Evolutionary conservation across 2,888 invertebrate species (phyloP).

Genomic region (Philhelius pedissequus): DNA sequence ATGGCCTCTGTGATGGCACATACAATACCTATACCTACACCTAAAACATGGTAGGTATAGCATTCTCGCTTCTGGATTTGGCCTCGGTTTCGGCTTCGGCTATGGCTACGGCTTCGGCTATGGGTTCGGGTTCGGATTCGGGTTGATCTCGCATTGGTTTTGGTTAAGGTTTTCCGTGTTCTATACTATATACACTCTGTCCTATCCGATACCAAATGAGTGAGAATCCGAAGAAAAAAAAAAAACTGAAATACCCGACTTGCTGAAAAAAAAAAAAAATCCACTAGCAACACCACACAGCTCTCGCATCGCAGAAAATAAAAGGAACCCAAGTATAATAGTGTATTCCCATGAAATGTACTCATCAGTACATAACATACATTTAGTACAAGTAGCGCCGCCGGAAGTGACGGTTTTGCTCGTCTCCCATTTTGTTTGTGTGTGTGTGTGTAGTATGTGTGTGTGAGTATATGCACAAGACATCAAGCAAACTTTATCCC

Average conservation of each 20-base stretch:
- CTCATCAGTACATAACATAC: conserved; percentile 70
- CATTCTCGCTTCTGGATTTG: conserved; percentile 50
- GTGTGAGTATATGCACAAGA: background rate
- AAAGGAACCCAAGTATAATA: conserved; percentile 67
- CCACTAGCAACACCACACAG: conserved; percentile 56
- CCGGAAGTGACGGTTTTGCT: conserved; percentile 79
- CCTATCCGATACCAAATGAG: conserved; percentile 61
- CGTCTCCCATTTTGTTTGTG: conserved; percentile 60
- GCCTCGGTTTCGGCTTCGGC: background rate
- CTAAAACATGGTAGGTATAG: conserved; percentile 31
- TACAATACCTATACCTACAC: conserved; percentile 19
- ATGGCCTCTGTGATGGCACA: conserved; percentile 55
- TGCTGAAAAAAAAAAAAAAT: conserved; percentile 31
- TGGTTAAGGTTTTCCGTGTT: conserved; percentile 60
- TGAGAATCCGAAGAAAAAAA: conserved; percentile 40
- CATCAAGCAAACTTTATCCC: conserved; percentile 53
- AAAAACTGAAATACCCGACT: conserved; percentile 29
- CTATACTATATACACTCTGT: conserved; percentile 50
- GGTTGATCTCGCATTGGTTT: conserved; percentile 68
- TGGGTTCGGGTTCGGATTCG: background rate
- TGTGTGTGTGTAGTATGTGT: background rate
- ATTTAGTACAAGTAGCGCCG: conserved; percentile 79
- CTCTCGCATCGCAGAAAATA: conserved; percentile 56
- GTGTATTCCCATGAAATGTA: conserved; percentile 69
- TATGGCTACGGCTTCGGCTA: background rate